phyloP scores from a whole-genome alignment of 2,888 invertebrate genomes.

The Charanyca ferruginea region DNA sequence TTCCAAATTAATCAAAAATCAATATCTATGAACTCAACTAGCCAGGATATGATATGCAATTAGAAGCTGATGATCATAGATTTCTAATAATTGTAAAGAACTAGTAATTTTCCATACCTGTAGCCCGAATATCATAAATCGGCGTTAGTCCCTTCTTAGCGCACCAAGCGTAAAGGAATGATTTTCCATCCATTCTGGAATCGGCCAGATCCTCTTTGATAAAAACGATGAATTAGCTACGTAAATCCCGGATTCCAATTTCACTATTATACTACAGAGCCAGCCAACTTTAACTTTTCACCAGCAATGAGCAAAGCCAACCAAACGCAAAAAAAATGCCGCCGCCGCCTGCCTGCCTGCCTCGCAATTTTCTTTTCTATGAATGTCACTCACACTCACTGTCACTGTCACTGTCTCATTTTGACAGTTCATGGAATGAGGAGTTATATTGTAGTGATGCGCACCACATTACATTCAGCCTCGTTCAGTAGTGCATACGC shows the following conservation, averaged over 20 bases:
- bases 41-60: neutral
- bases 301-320: neutral
- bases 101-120: slow-evolving; percentile 90
- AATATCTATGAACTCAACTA: neutral
- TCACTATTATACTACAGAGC: neutral
- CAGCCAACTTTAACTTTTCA: neutral
- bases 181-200: slow-evolving; percentile 91
- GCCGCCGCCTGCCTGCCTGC: neutral
- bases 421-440: no score
- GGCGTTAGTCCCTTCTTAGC: slow-evolving; percentile 95
- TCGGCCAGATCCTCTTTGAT: neutral
- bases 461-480: no score
- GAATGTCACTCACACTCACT: no score
- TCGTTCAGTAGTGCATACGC: no score
- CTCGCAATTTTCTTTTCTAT: no score
- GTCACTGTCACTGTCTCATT: no score
- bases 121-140: slow-evolving; percentile 95
- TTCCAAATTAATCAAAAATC: neutral
- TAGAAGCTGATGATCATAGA: no score
- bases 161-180: slow-evolving; percentile 97
- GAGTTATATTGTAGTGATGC: no score
- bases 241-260: slow-evolving; percentile 1
- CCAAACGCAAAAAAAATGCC: slow-evolving; percentile 1
- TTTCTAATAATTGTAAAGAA: neutral
- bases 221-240: neutral